A percentile compares a stretch with the other conserved stretches of the same genome.
These are phyloP conservation scores for Macrobrachium rosenbergii DNA, from an alignment of 1,140 invertebrate genomes.

Conservation along the genomic window DNA sequence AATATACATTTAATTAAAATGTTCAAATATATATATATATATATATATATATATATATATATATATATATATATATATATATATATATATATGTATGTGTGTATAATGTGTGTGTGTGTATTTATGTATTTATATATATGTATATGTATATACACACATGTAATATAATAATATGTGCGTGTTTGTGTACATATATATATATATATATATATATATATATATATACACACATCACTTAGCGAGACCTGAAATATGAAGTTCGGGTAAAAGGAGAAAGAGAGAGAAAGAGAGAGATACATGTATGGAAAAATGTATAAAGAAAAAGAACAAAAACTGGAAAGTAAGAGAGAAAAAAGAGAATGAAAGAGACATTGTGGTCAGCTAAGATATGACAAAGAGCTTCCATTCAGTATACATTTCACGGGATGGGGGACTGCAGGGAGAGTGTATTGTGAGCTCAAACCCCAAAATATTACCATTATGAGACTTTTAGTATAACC, in stretches of 20 bases:
- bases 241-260: not conserved
- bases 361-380: too few species aligned
- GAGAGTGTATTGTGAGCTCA: too few species aligned
- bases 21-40: conserved; percentile 3
- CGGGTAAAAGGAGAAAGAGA: not conserved
- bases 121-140: conserved; percentile 14
- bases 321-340: not conserved
- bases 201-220: not conserved
- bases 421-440: too few species aligned
- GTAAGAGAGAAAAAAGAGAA: not conserved
- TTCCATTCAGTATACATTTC: too few species aligned
- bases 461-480: not conserved
- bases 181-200: conserved; percentile 6
- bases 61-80: conserved; percentile 36
- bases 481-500: not conserved
- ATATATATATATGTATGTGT: conserved; percentile 27
- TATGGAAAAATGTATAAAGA: conserved; percentile 4
- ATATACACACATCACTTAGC: not conserved
- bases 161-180: not conserved
- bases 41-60: conserved; percentile 25
- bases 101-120: conserved; percentile 5
- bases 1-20: not conserved
- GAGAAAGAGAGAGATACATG: not conserved
- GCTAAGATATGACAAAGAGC: too few species aligned
- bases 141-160: conserved; percentile 4